phyloP scores from a whole-genome alignment of 2,797 vertebrate species.

The Peromyscus nudipes region DNA sequence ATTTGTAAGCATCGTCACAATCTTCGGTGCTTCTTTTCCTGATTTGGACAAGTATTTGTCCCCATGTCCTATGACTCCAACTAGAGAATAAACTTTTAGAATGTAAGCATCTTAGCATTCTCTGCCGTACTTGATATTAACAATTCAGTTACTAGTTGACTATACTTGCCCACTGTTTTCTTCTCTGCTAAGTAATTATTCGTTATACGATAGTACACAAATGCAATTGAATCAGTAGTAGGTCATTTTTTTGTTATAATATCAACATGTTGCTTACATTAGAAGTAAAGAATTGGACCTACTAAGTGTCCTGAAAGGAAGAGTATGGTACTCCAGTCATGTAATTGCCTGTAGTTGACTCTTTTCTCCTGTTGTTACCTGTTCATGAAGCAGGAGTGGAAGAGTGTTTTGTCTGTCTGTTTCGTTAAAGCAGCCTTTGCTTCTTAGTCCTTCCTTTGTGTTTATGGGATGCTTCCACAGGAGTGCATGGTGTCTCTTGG shows the following conservation, averaged over 20 bases:
- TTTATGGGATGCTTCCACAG: slow-evolving; percentile 12
- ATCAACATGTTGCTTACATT: neutral
- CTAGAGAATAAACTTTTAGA: neutral
- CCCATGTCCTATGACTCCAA: neutral
- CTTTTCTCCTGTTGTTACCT: neutral
- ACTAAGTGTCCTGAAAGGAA: neutral
- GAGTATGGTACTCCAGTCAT: neutral
- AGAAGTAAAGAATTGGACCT: neutral
- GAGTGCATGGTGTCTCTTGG: neutral
- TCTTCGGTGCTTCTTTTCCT: neutral
- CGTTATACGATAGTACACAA: neutral
- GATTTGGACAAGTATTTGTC: neutral
- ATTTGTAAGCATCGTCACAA: neutral
- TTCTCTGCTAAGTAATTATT: neutral
- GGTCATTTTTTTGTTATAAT: neutral
- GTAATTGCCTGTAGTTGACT: neutral
- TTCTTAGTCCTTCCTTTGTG: neutral
- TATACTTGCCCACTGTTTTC: neutral
- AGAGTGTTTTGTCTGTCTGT: neutral
- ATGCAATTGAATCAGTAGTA: slow-evolving; percentile 3
- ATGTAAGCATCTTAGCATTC: neutral
- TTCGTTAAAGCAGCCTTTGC: slow-evolving; percentile 18
- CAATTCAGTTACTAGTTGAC: neutral
- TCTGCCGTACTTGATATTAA: neutral
- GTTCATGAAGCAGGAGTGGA: neutral